phyloP scores from a whole-genome alignment of 2,113 vertebrate genomes.

The Leucopsar rothschildi region DNA sequence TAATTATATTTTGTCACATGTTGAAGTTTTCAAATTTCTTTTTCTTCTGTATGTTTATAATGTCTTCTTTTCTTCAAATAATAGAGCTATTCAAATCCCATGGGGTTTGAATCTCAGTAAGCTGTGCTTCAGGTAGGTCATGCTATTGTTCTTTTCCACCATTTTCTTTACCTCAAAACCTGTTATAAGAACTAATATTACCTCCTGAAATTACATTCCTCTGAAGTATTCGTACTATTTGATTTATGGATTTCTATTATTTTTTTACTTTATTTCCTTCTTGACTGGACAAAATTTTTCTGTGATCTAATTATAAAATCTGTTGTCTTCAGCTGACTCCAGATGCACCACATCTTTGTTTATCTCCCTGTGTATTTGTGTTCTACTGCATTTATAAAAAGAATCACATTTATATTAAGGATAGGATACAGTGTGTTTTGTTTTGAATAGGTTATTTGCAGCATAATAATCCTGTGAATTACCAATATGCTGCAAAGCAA shows the following conservation, averaged over 20 bases:
- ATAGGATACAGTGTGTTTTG: neutral
- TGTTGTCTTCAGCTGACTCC: neutral
- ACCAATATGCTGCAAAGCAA: constrained; percentile 11
- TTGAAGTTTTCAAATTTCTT: neutral
- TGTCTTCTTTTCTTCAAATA: neutral
- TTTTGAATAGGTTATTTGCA: constrained; percentile 46
- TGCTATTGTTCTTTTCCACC: neutral
- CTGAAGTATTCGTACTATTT: neutral
- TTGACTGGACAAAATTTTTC: neutral
- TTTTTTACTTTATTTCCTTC: neutral
- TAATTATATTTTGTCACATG: neutral
- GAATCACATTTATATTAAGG: constrained; percentile 1
- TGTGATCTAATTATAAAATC: neutral
- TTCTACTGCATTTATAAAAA: neutral
- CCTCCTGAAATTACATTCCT: neutral
- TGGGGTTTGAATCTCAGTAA: neutral
- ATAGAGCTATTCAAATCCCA: neutral
- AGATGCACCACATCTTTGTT: neutral
- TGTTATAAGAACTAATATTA: neutral
- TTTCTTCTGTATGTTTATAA: neutral
- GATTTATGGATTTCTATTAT: neutral
- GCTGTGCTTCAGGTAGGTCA: neutral
- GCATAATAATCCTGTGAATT: constrained; percentile 36
- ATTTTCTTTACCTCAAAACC: neutral
- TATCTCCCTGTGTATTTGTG: neutral